Conservation (phyloP, 2,113 vertebrate species). For the Sinosuthora webbiana region DNA sequence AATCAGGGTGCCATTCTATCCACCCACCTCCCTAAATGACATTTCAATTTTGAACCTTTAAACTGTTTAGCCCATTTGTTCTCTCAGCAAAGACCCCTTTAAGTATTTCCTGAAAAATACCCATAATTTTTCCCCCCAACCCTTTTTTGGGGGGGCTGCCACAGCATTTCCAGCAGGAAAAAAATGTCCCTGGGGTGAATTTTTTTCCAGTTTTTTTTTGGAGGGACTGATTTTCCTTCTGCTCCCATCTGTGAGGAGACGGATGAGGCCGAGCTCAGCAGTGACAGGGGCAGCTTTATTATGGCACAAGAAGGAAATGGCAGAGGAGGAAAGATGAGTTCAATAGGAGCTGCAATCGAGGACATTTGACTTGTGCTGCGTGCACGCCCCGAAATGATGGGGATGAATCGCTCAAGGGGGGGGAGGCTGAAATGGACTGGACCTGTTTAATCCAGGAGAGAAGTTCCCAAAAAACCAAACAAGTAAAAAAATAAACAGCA, state of each 20-base stretch:
- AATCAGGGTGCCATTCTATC: too few relatives aligned
- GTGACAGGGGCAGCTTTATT: conserved; percentile 25
- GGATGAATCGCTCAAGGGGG: neutral
- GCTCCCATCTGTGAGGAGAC: neutral
- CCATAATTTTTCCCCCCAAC: too few relatives aligned
- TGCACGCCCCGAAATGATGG: neutral
- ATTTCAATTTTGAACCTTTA: too few relatives aligned
- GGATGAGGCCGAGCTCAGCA: conserved; percentile 14
- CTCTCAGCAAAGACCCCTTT: too few relatives aligned
- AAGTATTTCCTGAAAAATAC: too few relatives aligned
- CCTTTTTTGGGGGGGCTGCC: neutral
- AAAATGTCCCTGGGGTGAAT: rapidly evolving
- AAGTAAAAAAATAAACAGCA: neutral
- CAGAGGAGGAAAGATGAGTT: neutral
- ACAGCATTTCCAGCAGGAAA: neutral
- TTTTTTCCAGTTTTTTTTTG: neutral
- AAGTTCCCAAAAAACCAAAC: neutral
- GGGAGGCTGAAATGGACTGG: neutral
- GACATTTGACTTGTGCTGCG: conserved; percentile 26
- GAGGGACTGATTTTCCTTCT: neutral
- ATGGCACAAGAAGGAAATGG: neutral
- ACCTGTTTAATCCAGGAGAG: neutral
- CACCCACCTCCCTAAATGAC: too few relatives aligned
- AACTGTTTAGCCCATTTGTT: too few relatives aligned
- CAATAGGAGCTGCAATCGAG: conserved; percentile 15